Evolutionary conservation across 2,797 vertebrate genomes (phyloP), one percentile per base, ranked within the genome.

Genomic region (Phataginus tetradactyla): DNA sequence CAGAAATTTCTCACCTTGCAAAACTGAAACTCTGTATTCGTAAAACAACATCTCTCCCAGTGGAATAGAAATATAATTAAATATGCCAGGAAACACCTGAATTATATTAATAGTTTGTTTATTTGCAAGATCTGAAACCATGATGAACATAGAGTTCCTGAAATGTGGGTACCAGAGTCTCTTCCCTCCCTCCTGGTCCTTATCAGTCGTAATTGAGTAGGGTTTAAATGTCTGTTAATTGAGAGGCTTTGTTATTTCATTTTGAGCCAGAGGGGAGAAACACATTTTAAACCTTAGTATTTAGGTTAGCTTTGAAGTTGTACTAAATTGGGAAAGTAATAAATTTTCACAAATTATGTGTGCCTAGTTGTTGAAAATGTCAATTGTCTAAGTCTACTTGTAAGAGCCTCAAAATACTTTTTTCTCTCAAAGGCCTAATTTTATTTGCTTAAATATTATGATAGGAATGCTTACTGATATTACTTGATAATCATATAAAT

Each of bases 281-380:
- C 49, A 95, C 66, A 45, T 51, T 96, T 80, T 42, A 86, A 66
- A 92, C 39, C 32, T 94, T 96, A 96, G 71, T 45, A 97, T 45
- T 13, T 83, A 86, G 0, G 66, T 95, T 95, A 91, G 25, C 59
- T 95, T 90, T 97, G 94, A 96, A 93, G 86, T 97, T 98, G 84
- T 93, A 42, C 77, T 86, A 57, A 86, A 29, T 88, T 97, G 68
- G 95, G 23, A 91, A 80, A 94, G 66, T 93, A 98, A 92, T 96
- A 96, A 79, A 93, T 95, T 98, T 98, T 97, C 97, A 96, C 85
- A 98, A 97, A 94, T 98, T 80, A 84, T 91, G 95, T 94, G 97
- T 98, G 97, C 97, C 98, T 98, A 98, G 94, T 91, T 97, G 94
- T 92, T 97, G 80, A 42, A 95, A 68, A 63, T 97, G 59, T 98